Conservation (phyloP, 2,888 invertebrate species). For the Malacosoma neustria region DNA sequence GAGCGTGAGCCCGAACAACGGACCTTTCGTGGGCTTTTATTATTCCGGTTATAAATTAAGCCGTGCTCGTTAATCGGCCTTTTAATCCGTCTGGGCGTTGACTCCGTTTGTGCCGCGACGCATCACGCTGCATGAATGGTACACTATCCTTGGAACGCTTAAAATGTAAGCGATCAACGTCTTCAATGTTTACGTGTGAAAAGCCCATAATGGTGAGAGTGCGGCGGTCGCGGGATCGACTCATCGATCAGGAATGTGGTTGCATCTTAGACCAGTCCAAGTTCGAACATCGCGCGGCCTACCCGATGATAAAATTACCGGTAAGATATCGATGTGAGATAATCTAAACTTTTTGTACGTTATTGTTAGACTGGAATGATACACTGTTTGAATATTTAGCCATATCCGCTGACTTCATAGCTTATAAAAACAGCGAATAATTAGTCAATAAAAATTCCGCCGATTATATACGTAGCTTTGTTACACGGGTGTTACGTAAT, state of each 20-base stretch:
- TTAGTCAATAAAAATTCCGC: conserved; percentile 74
- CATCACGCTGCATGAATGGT: conserved; percentile 29
- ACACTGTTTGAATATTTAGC: conserved; percentile 73
- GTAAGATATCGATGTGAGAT: conserved; percentile 57
- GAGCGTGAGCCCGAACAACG: conserved; percentile 19
- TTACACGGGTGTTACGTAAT: conserved; percentile 72
- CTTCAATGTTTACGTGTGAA: conserved; percentile 38
- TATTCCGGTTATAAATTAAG: conserved; percentile 70
- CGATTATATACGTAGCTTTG: conserved; percentile 61
- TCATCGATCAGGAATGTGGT: conserved; percentile 63
- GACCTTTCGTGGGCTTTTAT: conserved; percentile 56
- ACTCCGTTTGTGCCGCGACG: conserved; percentile 42
- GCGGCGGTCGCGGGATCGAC: conserved; percentile 27
- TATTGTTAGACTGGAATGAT: conserved; percentile 71
- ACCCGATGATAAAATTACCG: conserved; percentile 11
- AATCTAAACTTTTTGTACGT: conserved; percentile 56
- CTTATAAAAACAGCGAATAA: conserved; percentile 69
- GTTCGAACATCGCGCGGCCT: conserved; percentile 11
- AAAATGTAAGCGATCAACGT: conserved; percentile 38
- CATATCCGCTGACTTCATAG: conserved; percentile 73
- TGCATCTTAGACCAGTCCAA: conserved; percentile 41
- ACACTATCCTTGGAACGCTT: conserved; percentile 32
- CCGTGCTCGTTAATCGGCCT: conserved; percentile 64
- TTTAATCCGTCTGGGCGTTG: conserved; percentile 72
- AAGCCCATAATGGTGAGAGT: conserved; percentile 19